Conservation (phyloP, 2,113 vertebrate genomes). For the Hoplias malabaricus region DNA sequence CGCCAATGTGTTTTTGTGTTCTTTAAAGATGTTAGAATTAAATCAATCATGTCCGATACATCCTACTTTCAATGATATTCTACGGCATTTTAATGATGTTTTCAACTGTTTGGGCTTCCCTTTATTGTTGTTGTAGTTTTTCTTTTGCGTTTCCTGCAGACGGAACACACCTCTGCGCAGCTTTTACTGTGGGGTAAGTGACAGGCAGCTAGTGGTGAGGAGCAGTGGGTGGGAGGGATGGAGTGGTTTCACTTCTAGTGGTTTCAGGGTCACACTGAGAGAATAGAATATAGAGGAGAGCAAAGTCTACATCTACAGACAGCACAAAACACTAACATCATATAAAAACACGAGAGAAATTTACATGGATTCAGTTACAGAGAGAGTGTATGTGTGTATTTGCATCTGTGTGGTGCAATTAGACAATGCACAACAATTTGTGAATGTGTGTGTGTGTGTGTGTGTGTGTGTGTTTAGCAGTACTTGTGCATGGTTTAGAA, state of each 20-base stretch:
- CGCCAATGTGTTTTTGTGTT: too few relatives aligned
- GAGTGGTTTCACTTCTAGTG: conserved; percentile 30
- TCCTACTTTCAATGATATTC: too few relatives aligned
- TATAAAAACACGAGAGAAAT: conserved; percentile 38
- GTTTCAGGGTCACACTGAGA: conserved; percentile 39
- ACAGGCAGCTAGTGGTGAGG: conserved; percentile 21
- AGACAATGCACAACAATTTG: conserved; percentile 20
- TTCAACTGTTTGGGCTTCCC: too few relatives aligned
- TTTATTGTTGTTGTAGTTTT: not conserved
- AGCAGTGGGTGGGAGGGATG: conserved; percentile 9
- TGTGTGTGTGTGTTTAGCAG: conserved; percentile 18
- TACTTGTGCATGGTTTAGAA: conserved; percentile 42
- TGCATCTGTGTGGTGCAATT: conserved; percentile 31
- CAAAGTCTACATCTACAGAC: conserved; percentile 58
- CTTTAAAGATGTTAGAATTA: too few relatives aligned
- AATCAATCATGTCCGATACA: too few relatives aligned
- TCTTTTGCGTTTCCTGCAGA: not conserved
- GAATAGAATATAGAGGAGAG: conserved; percentile 13
- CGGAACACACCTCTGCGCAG: not conserved
- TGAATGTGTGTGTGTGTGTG: conserved; percentile 31
- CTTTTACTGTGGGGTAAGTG: not conserved
- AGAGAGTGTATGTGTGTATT: conserved; percentile 35
- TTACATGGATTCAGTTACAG: conserved; percentile 20
- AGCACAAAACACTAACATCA: conserved; percentile 60
- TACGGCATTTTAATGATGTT: too few relatives aligned